Percentiles rank a stretch among this genome's conserved stretches.
phyloP scores from a whole-genome alignment of 2,888 invertebrate genomes.

The Nemotelus nigrinus region DNA sequence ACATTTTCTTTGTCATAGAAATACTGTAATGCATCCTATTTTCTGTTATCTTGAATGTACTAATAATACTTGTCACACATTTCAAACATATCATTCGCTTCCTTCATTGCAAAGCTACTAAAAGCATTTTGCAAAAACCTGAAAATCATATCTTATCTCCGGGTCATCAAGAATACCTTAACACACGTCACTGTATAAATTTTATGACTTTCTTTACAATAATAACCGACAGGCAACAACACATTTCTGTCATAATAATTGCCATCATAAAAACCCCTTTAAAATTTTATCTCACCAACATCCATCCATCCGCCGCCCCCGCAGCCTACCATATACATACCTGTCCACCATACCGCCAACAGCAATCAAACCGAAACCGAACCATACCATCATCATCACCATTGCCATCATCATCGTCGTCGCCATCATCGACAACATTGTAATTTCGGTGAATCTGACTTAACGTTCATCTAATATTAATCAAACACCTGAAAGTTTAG shows the following conservation, averaged over 20 bases:
- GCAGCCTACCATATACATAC: not conserved
- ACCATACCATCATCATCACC: not conserved
- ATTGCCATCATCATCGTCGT: conserved; percentile 4
- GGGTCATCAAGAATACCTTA: conserved; percentile 20
- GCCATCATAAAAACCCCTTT: conserved; percentile 39
- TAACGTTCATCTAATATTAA: conserved; percentile 41
- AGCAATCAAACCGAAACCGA: not conserved
- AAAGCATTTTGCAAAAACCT: not conserved
- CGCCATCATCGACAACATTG: conserved; percentile 37
- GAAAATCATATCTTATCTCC: conserved; percentile 4
- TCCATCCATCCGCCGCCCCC: conserved; percentile 8
- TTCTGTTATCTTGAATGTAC: no score
- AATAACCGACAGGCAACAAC: conserved; percentile 2
- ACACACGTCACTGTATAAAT: not conserved
- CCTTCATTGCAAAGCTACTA: not conserved
- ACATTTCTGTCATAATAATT: conserved; percentile 36
- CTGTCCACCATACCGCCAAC: conserved; percentile 3
- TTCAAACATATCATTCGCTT: not conserved
- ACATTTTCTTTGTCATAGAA: no score
- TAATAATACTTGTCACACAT: not conserved
- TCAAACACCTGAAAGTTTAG: conserved; percentile 40
- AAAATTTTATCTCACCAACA: conserved; percentile 31
- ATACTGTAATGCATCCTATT: no score
- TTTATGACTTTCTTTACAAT: conserved; percentile 26
- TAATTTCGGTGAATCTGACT: conserved; percentile 31